Conservation (phyloP, 2,113 vertebrate species). For the Hydropotes inermis region DNA sequence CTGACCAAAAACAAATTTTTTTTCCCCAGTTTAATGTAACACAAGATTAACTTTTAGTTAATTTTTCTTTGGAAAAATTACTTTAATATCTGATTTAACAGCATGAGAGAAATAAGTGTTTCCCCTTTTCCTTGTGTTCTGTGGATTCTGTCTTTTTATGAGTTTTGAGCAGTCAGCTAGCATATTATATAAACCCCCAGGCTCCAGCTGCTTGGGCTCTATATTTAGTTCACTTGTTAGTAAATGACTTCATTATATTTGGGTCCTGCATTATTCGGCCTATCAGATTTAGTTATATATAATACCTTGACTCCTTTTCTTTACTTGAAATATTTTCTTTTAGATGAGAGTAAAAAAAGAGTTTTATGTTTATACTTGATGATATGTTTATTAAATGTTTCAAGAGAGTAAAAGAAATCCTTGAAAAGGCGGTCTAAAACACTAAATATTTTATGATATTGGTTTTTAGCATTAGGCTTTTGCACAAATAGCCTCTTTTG, state of each 20-base stretch:
- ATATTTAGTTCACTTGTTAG: constrained; percentile 65
- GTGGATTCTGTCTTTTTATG: not conserved
- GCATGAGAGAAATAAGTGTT: not conserved
- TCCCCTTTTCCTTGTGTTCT: not conserved
- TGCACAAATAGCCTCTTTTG: constrained; percentile 28
- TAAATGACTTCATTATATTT: constrained; percentile 60
- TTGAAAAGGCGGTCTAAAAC: constrained; percentile 45
- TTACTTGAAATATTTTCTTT: constrained; percentile 41
- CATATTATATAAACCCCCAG: constrained; percentile 27
- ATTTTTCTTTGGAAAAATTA: not conserved
- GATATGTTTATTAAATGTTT: constrained; percentile 46
- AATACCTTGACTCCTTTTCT: not conserved
- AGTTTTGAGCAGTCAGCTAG: not conserved
- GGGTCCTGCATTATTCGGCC: constrained; percentile 29
- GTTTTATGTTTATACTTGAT: constrained; percentile 18
- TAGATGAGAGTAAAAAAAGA: not conserved
- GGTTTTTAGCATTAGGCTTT: constrained; percentile 27
- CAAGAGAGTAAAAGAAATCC: constrained; percentile 10
- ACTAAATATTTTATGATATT: constrained; percentile 36
- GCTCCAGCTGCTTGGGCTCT: constrained; percentile 23
- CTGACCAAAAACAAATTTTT: not conserved
- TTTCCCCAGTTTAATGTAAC: not conserved
- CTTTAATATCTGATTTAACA: constrained; percentile 18
- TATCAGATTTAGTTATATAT: constrained; percentile 14
- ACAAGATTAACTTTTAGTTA: not conserved